Conservation (phyloP, 2,888 invertebrate species). For the Autographa gamma region DNA sequence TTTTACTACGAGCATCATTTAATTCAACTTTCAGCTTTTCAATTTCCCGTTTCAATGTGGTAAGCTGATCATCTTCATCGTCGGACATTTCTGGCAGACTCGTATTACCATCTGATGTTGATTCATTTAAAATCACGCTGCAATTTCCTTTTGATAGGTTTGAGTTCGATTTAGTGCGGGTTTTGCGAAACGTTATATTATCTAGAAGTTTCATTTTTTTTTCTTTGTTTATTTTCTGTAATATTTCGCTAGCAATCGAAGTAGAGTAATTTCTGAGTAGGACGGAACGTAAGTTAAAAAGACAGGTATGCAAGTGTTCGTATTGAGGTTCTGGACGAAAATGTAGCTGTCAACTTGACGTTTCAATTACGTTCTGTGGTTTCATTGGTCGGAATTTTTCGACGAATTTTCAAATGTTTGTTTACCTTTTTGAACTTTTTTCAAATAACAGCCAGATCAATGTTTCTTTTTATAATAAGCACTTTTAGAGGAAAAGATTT, state of each 20-base stretch:
- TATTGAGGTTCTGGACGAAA: background rate
- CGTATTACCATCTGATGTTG: background rate
- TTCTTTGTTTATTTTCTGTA: background rate
- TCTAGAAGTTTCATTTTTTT: background rate
- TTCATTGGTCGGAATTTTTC: background rate
- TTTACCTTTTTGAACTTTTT: too few species aligned
- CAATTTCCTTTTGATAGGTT: background rate
- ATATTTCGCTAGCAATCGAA: background rate
- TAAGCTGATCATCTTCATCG: slow-evolving; percentile 1
- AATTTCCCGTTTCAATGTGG: slow-evolving; percentile 1
- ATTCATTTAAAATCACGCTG: background rate
- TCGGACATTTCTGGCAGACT: background rate
- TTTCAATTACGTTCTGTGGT: background rate
- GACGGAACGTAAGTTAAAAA: background rate
- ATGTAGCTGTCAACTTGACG: background rate
- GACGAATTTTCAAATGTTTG: background rate
- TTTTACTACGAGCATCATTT: slow-evolving; percentile 1
- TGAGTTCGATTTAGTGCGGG: background rate
- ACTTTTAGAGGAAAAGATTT: too few species aligned
- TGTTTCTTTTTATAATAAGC: too few species aligned
- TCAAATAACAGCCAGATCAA: too few species aligned
- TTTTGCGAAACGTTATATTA: background rate
- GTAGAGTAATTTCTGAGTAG: background rate
- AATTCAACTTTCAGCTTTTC: background rate
- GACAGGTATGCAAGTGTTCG: background rate